These are phyloP conservation scores for Caenorhabditis inopinata DNA, from an alignment of 1,140 invertebrate species.

Conservation along the genomic window DNA sequence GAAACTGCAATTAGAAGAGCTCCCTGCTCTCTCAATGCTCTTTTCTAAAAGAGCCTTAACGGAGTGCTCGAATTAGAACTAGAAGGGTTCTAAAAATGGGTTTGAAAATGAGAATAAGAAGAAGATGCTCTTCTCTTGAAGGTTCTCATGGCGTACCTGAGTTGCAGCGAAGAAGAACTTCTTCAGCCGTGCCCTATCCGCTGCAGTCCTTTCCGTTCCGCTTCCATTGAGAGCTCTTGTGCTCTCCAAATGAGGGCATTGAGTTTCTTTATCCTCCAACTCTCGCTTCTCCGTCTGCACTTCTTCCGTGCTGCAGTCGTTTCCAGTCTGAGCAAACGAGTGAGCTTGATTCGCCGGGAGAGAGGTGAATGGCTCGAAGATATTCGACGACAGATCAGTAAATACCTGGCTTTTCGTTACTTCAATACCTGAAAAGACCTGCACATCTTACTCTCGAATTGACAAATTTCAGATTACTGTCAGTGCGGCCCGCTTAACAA, in stretches of 20 bases:
- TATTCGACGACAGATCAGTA: conserved; percentile 6
- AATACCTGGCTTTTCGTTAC: neutral
- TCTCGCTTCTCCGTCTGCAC: neutral
- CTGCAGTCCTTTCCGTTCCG: neutral
- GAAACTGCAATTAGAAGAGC: too few relatives aligned
- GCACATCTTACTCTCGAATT: neutral
- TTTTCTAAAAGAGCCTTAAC: too few relatives aligned
- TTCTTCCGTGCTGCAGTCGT: neutral
- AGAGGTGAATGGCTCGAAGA: neutral
- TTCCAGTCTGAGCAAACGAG: neutral
- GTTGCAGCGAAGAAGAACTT: conserved; percentile 12
- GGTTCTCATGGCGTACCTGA: too few relatives aligned
- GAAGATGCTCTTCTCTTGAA: too few relatives aligned
- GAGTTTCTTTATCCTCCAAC: neutral
- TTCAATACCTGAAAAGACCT: neutral
- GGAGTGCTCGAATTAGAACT: too few relatives aligned
- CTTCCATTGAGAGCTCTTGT: neutral
- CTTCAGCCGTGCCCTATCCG: neutral
- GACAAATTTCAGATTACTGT: neutral
- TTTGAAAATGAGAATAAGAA: too few relatives aligned
- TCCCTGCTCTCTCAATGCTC: too few relatives aligned
- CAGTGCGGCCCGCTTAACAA: too few relatives aligned
- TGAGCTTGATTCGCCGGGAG: neutral
- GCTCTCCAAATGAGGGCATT: neutral
- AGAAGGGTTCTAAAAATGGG: too few relatives aligned